Conservation (phyloP, 1,140 invertebrate species). For the Drosophila lacteicornis region DNA sequence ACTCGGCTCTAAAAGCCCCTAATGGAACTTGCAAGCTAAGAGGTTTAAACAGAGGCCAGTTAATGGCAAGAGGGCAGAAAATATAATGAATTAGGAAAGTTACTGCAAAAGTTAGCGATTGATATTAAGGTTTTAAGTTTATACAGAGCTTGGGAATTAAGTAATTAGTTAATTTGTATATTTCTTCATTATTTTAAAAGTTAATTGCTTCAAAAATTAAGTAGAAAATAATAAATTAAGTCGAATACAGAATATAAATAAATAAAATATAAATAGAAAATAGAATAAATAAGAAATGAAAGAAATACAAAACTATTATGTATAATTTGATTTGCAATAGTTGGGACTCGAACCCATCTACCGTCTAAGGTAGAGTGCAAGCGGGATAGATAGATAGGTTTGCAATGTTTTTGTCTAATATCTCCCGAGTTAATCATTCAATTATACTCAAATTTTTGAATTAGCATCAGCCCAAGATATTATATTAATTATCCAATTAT, state of each 20-base stretch:
- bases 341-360: too few species aligned
- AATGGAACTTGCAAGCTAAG: slow-evolving; percentile 29
- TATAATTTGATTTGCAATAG: too few species aligned
- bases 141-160: background rate
- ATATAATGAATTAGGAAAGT: slow-evolving; percentile 3
- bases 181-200: background rate
- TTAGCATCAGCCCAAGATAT: too few species aligned
- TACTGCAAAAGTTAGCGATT: background rate
- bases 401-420: background rate
- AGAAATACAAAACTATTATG: background rate
- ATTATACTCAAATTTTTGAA: too few species aligned
- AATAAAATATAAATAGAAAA: background rate
- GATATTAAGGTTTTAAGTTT: background rate
- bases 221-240: background rate
- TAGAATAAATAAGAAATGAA: background rate
- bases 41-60: slow-evolving; percentile 6
- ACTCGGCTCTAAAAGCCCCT: slow-evolving; percentile 26
- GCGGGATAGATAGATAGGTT: background rate
- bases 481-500: too few species aligned
- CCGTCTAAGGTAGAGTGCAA: too few species aligned
- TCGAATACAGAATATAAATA: too few species aligned
- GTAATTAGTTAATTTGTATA: background rate
- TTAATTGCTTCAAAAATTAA: background rate
- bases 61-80: background rate
- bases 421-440: background rate